Percentiles rank a stretch among this genome's conserved stretches.
Evolutionary conservation across 2,888 invertebrate species (phyloP).

Genomic region (Rhaphigaster nebulosa): DNA sequence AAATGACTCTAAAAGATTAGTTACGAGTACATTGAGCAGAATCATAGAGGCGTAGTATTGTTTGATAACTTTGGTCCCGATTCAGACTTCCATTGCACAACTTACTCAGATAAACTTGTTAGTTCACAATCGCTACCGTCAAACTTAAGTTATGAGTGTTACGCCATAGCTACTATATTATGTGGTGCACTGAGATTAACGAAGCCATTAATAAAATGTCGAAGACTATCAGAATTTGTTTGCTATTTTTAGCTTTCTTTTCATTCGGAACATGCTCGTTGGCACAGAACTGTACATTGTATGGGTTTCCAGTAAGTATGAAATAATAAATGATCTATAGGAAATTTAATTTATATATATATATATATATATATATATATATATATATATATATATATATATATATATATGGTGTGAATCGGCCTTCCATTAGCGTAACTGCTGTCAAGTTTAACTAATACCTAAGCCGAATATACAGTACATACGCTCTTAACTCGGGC

Average conservation of each 20-base stretch:
- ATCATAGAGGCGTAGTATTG: not conserved
- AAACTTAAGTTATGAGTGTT: not conserved
- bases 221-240: not conserved
- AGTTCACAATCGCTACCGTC: conserved; percentile 20
- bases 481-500: too few species aligned
- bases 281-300: not conserved
- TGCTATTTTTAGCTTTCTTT: not conserved
- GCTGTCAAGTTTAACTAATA: too few species aligned
- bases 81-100: conserved; percentile 3
- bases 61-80: not conserved
- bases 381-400: too few species aligned
- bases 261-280: not conserved
- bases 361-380: not conserved
- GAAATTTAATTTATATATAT: not conserved
- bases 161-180: conserved; percentile 7
- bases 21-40: not conserved
- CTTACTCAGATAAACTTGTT: conserved; percentile 1
- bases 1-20: not conserved
- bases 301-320: not conserved
- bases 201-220: not conserved
- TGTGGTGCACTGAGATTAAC: not conserved
- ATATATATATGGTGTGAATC: too few species aligned
- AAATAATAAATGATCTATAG: not conserved
- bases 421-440: too few species aligned
- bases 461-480: too few species aligned